Evolutionary conservation across 1,140 invertebrate genomes (phyloP), one percentile per base, ranked within the genome.

Genomic region (Cotesia vestalis): DNA sequence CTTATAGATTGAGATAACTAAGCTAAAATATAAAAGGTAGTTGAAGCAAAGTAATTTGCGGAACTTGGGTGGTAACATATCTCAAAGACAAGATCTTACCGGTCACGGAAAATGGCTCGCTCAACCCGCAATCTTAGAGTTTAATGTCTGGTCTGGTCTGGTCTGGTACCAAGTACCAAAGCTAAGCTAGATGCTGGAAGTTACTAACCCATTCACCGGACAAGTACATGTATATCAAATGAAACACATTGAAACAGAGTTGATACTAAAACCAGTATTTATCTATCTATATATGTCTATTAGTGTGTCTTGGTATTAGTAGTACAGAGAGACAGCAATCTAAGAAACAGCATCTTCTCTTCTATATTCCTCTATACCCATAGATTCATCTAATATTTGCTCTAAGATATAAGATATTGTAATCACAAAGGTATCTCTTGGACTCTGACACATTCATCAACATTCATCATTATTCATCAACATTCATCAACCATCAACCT

Each of bases 71-170:
- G 74, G 71, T 72, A 62, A 14, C 59, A 78, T 68, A 86, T 85
- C 83, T 85, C 80, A 82, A 82, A 86, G 83, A 81, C 76, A 79
- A 82, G 81, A 86, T 85, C 83, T 85, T 73, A 80, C 82, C 80
- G 81, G 82, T 84, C 83, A 81, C 81, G 77, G 83, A 75, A 85
- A 86, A 85, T 86, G 84, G 81, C 83, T 83, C 80, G 81, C 83
- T 81, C 83, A 85, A 84, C 85, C 83, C 83, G 82, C 83, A 85
- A 84, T 85, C 83, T 85, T 83, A 67, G 52, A 67, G 77, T 46
- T 84, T 83, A 84, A 85, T 84, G 75, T 78, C 73, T 46, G 6
- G 11, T 46, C 40, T 27, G 27, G 27, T 27, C 27, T 27, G 27
- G 1, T 27, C 27, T 27, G 27, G 27, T 27, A 27, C 27, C 27